phyloP scores from a whole-genome alignment of 2,797 vertebrate genomes.

The Coccyzus lansbergi region DNA sequence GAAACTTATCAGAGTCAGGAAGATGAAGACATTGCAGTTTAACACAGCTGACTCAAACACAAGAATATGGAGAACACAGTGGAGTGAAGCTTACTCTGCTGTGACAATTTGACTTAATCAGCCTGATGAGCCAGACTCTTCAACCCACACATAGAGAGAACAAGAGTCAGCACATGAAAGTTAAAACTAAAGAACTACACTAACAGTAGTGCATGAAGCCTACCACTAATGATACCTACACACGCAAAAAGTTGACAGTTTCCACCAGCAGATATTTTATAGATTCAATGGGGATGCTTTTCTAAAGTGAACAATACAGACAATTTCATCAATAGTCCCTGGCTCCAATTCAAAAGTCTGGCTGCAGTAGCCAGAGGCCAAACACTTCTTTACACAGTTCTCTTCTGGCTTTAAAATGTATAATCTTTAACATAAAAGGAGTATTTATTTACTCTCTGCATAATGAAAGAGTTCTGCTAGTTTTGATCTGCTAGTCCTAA shows the following conservation, averaged over 20 bases:
- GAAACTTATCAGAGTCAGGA: neutral
- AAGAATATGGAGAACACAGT: neutral
- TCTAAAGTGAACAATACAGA: neutral
- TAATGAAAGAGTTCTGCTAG: neutral
- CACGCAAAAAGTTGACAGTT: neutral
- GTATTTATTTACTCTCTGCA: neutral
- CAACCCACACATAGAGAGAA: neutral
- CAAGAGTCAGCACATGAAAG: rapidly evolving
- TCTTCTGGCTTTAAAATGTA: neutral
- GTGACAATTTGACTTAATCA: neutral
- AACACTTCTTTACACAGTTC: neutral
- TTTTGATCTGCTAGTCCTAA: neutral
- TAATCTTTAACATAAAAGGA: neutral
- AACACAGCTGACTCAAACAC: neutral
- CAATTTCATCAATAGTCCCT: neutral
- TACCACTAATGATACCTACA: neutral
- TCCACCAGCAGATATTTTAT: neutral
- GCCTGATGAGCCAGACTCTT: neutral
- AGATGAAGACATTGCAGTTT: neutral
- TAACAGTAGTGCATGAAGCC: neutral
- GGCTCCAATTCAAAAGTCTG: neutral
- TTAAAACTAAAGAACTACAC: neutral
- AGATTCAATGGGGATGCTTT: neutral
- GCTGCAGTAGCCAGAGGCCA: neutral
- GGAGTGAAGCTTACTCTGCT: neutral